These are phyloP conservation scores for Thumatha senex DNA, from an alignment of 2,888 invertebrate genomes.

Conservation along the genomic window DNA sequence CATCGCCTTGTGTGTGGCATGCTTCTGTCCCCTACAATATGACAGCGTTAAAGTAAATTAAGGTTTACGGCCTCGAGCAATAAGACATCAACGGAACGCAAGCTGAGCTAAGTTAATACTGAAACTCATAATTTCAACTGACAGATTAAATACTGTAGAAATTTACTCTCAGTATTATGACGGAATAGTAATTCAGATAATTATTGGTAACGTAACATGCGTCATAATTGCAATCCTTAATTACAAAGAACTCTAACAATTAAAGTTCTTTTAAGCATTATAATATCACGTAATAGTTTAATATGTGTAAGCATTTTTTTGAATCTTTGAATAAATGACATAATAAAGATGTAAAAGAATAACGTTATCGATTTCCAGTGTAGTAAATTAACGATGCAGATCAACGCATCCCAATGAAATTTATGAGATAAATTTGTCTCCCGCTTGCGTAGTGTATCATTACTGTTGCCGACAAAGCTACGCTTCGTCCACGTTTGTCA, in stretches of 20 bases:
- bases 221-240: background rate
- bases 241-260: slow-evolving; percentile 15
- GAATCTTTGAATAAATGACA: slow-evolving; percentile 58
- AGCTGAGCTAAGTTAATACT: slow-evolving; percentile 30
- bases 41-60: slow-evolving; percentile 58
- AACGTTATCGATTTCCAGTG: slow-evolving; percentile 68
- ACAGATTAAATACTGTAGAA: background rate
- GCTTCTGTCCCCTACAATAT: slow-evolving; percentile 44
- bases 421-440: slow-evolving; percentile 80
- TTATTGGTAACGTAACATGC: slow-evolving; percentile 2
- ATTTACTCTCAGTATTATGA: background rate
- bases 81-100: slow-evolving; percentile 39
- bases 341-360: slow-evolving; percentile 70
- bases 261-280: slow-evolving; percentile 15
- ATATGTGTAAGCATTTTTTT: slow-evolving; percentile 33
- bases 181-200: slow-evolving; percentile 7
- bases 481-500: slow-evolving; percentile 67
- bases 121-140: slow-evolving; percentile 30
- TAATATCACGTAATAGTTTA: slow-evolving; percentile 2
- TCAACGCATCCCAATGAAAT: slow-evolving; percentile 73
- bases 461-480: slow-evolving; percentile 74
- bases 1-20: slow-evolving; percentile 59
- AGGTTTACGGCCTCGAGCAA: slow-evolving; percentile 55
- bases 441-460: slow-evolving; percentile 67
- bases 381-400: slow-evolving; percentile 73